phyloP scores from a whole-genome alignment of 2,888 invertebrate genomes.

The Melanotus villosus region DNA sequence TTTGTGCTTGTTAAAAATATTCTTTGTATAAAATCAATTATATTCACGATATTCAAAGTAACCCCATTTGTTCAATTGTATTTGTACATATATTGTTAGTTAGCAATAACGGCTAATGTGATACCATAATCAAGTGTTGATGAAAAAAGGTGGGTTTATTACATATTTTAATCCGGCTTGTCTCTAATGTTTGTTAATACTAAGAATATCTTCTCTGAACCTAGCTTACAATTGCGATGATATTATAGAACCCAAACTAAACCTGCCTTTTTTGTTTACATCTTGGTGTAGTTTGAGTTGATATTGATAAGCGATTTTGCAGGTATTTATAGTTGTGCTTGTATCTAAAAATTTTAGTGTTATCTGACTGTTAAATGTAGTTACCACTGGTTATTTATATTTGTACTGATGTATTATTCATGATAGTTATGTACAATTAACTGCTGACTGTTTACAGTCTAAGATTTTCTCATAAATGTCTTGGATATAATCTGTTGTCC shows the following conservation, averaged over 20 bases:
- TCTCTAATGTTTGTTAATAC: too few species aligned
- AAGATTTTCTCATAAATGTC: slow-evolving; percentile 43
- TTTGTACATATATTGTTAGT: slow-evolving; percentile 51
- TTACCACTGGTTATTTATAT: slow-evolving; percentile 54
- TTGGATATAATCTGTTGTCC: slow-evolving; percentile 16
- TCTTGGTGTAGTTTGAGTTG: slow-evolving; percentile 40
- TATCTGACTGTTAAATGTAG: slow-evolving; percentile 54
- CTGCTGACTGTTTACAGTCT: slow-evolving; percentile 28
- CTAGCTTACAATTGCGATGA: too few species aligned
- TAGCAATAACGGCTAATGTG: slow-evolving; percentile 57
- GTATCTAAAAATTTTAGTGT: slow-evolving; percentile 45
- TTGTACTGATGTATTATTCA: slow-evolving; percentile 55
- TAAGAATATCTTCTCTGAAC: too few species aligned
- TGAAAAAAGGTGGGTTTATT: slow-evolving; percentile 19
- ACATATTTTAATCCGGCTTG: neutral
- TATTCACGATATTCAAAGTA: slow-evolving; percentile 26
- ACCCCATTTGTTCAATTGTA: slow-evolving; percentile 34
- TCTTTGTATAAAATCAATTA: slow-evolving; percentile 3
- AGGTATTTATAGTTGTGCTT: slow-evolving; percentile 42
- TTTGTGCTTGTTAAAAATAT: slow-evolving; percentile 23
- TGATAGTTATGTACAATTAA: slow-evolving; percentile 31
- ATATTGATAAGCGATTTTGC: slow-evolving; percentile 38
- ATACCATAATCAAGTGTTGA: slow-evolving; percentile 46
- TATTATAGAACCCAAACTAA: neutral
- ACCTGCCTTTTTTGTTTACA: slow-evolving; percentile 17